Conservation (phyloP, 2,797 vertebrate species). For the Spinus olivaceus region DNA sequence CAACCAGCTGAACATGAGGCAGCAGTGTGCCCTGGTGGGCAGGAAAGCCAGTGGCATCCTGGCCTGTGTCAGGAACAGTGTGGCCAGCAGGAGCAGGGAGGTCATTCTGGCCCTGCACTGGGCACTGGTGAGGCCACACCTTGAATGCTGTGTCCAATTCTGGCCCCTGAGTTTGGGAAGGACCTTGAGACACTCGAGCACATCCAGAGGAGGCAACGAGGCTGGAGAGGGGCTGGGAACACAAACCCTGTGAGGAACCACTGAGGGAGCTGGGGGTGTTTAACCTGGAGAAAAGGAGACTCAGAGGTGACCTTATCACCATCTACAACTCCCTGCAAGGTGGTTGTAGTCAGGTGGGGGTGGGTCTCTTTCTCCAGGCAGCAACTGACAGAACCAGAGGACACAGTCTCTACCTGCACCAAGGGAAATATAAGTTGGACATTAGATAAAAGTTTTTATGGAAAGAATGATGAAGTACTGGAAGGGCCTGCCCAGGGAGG, state of each 20-base stretch:
- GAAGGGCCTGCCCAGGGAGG: not conserved
- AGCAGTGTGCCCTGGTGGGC: not conserved
- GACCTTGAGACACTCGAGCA: accelerated
- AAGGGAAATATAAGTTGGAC: not conserved
- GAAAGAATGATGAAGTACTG: not conserved
- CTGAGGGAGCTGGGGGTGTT: not conserved
- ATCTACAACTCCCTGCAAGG: not conserved
- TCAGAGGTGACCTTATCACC: not conserved
- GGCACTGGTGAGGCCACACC: not conserved
- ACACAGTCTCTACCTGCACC: not conserved
- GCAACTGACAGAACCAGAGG: not conserved
- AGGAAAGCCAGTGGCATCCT: not conserved
- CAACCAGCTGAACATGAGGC: not conserved
- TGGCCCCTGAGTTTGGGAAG: not conserved
- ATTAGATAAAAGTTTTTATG: not conserved
- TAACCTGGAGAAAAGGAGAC: not conserved
- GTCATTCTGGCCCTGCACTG: not conserved
- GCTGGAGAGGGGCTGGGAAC: not conserved
- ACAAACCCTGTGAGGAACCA: not conserved
- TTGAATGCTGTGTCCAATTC: not conserved
- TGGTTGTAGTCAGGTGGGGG: not conserved
- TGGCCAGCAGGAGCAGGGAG: not conserved
- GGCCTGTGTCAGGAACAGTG: not conserved
- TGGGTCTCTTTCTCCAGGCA: not conserved
- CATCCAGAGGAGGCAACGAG: not conserved